Base-by-base conservation (phyloP, 23 tunicate species). In the Aplidium turbinatum region DNA sequence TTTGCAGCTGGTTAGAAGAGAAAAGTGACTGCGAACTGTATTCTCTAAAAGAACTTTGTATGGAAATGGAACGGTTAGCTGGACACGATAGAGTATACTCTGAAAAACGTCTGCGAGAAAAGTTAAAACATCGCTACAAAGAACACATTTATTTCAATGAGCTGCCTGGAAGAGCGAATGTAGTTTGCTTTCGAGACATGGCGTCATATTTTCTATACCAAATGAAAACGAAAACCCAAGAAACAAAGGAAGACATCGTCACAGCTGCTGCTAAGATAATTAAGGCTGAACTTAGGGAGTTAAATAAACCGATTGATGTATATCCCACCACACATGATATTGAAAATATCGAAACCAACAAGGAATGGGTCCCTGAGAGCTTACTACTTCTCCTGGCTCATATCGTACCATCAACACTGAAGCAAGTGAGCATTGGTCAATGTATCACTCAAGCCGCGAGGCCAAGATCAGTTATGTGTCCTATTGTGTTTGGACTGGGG, bases 401-500 rank as follows among this genome's bases (percentile, higher is more conserved):
- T 19, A 19, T 53, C n/a, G 4, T 53, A 4, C 21, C 60, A 19
- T 53, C 60, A 7, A 53, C 26, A 24, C 22, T 53, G 21, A 53
- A 53, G 21, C 60, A 53, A 53, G 26, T 53, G 5, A 53, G 60
- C 21, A 53, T 53, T 53, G 60, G 60, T 53, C 60, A 53, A 53
- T 53, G 60, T 19, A 53, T 53, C n/a, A 53, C 60, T 4, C 60
- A 53, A 53, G 21, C 20, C 21, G n/a, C 60, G 22, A 24, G 60
- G n/a, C 60, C 60, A 7, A 24, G 5, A 27, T 53, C 60, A 53
- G 22, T 53, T 19, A 53, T 53, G 5, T 53, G 60, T 19, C 60
- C 60, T 7, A 27, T 53, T 53, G 22, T 27, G 22, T 53, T 53
- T 19, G 60, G 60, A 24, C 21, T 53, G 4, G 60, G 60, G 26